Base-by-base conservation (phyloP, 2,113 vertebrate genomes). In the Cyanocitta stelleri region DNA sequence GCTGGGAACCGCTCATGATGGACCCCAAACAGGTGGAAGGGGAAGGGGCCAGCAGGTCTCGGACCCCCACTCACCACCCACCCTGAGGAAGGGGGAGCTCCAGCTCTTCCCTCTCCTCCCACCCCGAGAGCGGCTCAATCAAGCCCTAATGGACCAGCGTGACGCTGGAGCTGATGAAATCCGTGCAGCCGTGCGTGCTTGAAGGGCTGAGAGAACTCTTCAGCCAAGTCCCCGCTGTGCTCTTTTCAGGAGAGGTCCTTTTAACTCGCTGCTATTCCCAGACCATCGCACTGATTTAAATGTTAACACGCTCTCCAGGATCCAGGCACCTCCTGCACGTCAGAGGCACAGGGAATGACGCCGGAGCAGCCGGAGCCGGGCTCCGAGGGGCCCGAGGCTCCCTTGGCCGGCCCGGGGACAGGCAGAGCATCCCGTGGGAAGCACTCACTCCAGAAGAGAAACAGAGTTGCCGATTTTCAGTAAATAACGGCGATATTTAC, bases 171-270 rank as follows among this genome's bases (percentile, higher is more conserved):
- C 95, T 91, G 85, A 90, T 80, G 89, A 71, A 96, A 81, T 33
- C 82, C n/a, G 17, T 8, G 78, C 91, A 85, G 92, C 94, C 87
- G 80, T 2, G 56, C 33, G 16, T 17, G 75, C 93, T 95, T 44
- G 19, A 73, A 75, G 90, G 66, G 91, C 94, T 89, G 16, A 83
- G 96, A 96, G 90, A 93, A 82, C 95, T 68, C 93, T 96, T 93
- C 85, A 96, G 93, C 94, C 89, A 43, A 24, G 89, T 74, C 94
- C 93, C 95, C 11, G 89, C 94, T 95, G 96, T 35, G 94, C 94
- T 87, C 87, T 90, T 92, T 95, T 92, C 89, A 96, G 51, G 85
- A 95, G 95, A 95, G 90, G 90, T 24, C 81, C 84, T 94, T 94
- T 96, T 84, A 96, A 26, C 85, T 64, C 17, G 30, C 29, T 46